Conservation (phyloP, 2,888 invertebrate species). For the Drosophila helvetica region DNA sequence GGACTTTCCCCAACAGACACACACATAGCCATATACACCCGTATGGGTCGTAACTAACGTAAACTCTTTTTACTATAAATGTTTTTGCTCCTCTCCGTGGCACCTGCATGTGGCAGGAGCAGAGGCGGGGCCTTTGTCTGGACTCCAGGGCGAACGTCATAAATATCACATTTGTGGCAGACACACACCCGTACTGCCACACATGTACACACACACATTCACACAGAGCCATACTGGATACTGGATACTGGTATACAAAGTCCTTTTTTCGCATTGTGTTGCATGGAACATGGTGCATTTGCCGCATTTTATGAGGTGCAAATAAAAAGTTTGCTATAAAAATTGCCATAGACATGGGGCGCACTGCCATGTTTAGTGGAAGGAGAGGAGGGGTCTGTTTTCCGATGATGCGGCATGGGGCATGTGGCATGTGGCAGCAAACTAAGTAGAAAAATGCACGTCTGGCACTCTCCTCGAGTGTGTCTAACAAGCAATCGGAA, state of each 20-base stretch:
- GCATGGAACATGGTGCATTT: slow-evolving; percentile 79
- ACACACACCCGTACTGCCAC: slow-evolving; percentile 35
- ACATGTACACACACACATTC: slow-evolving; percentile 10
- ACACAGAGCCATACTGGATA: slow-evolving; percentile 8
- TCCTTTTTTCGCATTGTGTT: slow-evolving; percentile 58
- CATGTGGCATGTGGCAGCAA: slow-evolving; percentile 49
- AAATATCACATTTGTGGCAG: slow-evolving; percentile 78
- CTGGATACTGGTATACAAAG: slow-evolving; percentile 15
- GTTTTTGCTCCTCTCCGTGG: slow-evolving; percentile 49
- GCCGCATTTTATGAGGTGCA: slow-evolving; percentile 82
- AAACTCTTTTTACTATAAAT: slow-evolving; percentile 34
- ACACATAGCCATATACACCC: background rate
- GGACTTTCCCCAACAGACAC: slow-evolving; percentile 23
- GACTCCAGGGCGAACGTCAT: slow-evolving; percentile 58
- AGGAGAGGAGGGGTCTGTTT: slow-evolving; percentile 3
- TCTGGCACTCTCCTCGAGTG: slow-evolving; percentile 53
- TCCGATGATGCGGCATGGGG: slow-evolving; percentile 21
- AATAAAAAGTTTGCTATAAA: slow-evolving; percentile 82
- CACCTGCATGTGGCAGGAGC: slow-evolving; percentile 42
- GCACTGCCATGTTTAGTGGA: slow-evolving; percentile 8
- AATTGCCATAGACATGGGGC: slow-evolving; percentile 76
- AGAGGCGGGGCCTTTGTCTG: slow-evolving; percentile 47
- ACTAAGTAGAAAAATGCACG: slow-evolving; percentile 72
- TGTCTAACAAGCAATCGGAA: slow-evolving; percentile 67
- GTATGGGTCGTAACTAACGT: slow-evolving; percentile 27